These are phyloP conservation scores for Prunella strophiata DNA, from an alignment of 2,797 vertebrate species.

Conservation along the genomic window DNA sequence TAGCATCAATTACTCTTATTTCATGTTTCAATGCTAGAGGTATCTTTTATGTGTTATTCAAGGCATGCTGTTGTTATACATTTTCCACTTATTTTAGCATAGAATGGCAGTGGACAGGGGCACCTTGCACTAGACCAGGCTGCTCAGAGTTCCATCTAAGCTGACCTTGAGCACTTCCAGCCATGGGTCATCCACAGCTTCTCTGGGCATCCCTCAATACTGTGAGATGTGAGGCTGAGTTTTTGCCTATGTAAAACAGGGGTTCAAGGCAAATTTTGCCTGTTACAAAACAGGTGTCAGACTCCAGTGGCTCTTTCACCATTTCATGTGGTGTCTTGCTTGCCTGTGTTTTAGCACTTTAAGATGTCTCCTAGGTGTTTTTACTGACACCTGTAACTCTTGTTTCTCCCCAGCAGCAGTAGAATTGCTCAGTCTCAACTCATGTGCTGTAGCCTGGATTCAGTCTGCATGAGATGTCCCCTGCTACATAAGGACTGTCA, in stretches of 20 bases:
- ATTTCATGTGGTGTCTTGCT: neutral
- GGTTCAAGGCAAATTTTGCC: neutral
- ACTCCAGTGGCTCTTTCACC: neutral
- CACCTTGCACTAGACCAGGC: neutral
- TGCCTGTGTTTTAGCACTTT: neutral
- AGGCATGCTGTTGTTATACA: neutral
- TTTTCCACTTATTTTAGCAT: neutral
- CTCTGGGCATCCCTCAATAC: neutral
- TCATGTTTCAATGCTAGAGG: neutral
- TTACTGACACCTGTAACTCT: neutral
- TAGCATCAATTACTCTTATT: slow-evolving; percentile 24
- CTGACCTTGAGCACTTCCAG: neutral
- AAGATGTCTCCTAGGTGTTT: neutral
- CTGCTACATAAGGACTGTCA: neutral
- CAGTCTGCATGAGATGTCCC: neutral
- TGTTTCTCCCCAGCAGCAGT: neutral
- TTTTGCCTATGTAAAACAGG: neutral
- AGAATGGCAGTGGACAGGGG: neutral
- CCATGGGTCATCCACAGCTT: neutral
- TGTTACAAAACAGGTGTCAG: neutral
- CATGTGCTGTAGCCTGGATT: neutral
- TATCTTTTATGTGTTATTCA: neutral
- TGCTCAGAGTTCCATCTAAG: neutral
- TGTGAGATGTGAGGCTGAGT: neutral
- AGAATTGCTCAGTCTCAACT: neutral